Percentiles rank a stretch among this genome's conserved stretches.
These are phyloP conservation scores for Coelinius sp. DNA, from an alignment of 2,888 invertebrate species.

Conservation along the genomic window DNA sequence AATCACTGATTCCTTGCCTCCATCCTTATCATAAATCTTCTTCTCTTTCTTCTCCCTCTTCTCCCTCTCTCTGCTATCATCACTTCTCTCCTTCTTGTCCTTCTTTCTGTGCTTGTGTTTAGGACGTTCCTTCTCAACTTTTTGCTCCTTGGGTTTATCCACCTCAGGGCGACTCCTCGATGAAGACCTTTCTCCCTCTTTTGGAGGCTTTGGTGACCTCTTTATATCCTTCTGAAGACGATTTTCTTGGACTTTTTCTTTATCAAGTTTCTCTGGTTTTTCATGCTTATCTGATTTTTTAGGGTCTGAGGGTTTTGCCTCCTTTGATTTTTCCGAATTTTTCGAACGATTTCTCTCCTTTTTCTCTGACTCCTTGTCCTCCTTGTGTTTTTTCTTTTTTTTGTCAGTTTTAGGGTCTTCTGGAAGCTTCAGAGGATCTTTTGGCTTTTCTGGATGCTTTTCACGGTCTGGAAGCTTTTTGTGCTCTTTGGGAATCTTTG, in stretches of 20 bases:
- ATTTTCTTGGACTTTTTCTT: conserved; percentile 72
- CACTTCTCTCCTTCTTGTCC: conserved; percentile 76
- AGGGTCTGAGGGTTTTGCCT: conserved; percentile 70
- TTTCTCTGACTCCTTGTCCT: conserved; percentile 75
- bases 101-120: conserved; percentile 74
- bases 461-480: conserved; percentile 62
- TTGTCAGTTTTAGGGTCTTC: conserved; percentile 73
- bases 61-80: conserved; percentile 77
- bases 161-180: conserved; percentile 51
- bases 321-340: conserved; percentile 71
- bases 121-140: conserved; percentile 67
- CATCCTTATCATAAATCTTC: conserved; percentile 62
- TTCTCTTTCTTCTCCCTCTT: conserved; percentile 66
- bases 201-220: conserved; percentile 57
- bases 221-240: conserved; percentile 68
- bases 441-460: conserved; percentile 72
- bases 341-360: conserved; percentile 71
- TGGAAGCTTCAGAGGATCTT: conserved; percentile 69
- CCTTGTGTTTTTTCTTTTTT: conserved; percentile 74
- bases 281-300: conserved; percentile 77
- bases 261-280: conserved; percentile 74
- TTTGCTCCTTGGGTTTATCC: conserved; percentile 61
- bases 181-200: conserved; percentile 46
- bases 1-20: conserved; percentile 62
- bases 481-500: conserved; percentile 64